Conservation (phyloP, 1,140 invertebrate species). For the Homalodisca vitripennis region DNA sequence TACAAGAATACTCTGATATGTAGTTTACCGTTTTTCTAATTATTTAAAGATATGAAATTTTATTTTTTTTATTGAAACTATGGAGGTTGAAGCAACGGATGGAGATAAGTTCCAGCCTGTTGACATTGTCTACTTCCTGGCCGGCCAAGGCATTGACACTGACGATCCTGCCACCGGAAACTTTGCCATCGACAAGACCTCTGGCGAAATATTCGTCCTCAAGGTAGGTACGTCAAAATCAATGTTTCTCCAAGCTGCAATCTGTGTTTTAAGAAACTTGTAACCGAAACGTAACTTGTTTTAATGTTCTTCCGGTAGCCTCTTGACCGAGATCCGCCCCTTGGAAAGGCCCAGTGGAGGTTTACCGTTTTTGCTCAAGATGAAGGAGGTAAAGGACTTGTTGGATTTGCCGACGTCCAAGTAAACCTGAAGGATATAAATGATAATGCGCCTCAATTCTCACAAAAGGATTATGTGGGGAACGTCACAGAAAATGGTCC, state of each 20-base stretch:
- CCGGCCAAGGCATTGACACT: slow-evolving; percentile 92
- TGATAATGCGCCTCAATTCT: slow-evolving; percentile 96
- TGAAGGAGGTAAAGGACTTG: slow-evolving; percentile 90
- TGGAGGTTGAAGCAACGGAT: slow-evolving; percentile 89
- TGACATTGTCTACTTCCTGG: slow-evolving; percentile 94
- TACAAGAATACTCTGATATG: not conserved
- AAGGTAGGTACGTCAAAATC: slow-evolving; percentile 81
- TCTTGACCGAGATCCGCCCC: slow-evolving; percentile 93
- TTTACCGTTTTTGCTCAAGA: slow-evolving; percentile 98
- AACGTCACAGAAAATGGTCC: slow-evolving; percentile 95
- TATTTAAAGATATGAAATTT: slow-evolving; percentile 41
- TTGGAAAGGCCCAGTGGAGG: slow-evolving; percentile 90
- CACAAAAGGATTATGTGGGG: slow-evolving; percentile 87
- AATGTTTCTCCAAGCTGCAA: too few species aligned
- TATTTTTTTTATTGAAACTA: slow-evolving; percentile 58
- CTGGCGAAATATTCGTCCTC: slow-evolving; percentile 88
- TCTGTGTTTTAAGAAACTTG: too few species aligned
- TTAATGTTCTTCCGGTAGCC: too few species aligned
- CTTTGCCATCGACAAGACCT: slow-evolving; percentile 92
- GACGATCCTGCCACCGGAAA: slow-evolving; percentile 92
- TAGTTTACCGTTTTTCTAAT: not conserved
- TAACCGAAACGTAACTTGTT: not conserved
- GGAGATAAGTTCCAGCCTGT: slow-evolving; percentile 91
- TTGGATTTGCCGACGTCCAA: slow-evolving; percentile 96
- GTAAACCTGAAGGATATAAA: slow-evolving; percentile 97